Base-by-base conservation (phyloP, 2,797 vertebrate genomes). In the Melanotaenia maccullochi region DNA sequence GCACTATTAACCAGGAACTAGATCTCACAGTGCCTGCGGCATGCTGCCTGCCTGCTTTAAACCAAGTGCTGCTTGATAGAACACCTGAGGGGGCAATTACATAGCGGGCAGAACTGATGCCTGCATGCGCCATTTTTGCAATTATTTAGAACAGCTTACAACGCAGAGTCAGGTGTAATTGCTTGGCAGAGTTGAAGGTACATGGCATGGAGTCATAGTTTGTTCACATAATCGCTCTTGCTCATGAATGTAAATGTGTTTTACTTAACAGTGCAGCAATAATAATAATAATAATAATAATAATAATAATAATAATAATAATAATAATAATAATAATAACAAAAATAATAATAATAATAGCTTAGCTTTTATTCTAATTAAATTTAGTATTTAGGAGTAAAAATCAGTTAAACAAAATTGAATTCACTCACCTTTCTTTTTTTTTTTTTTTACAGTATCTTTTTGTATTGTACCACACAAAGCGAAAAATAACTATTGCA, bases 1-100 rank as follows among this genome's bases (percentile, higher is more conserved):
- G 85, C 80, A 78, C 82, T 83, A 90, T 90, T 91, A 89, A 91
- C 70, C 87, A 92, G 88, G 88, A 89, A 80, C 86, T 85, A 68
- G 56, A 71, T 62, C 71, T 86, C 82, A 59, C 64, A 25, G 65
- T 22, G 38, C 73, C 81, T 88, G 52, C 51, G 71, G 68, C 42
- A 49, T 76, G 70, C 64, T 65, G 78, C 60, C 38, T 65, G 77
- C 60, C 38, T 68, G 64, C 65, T 61, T 82, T 86, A 68, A 83
- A 80, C 69, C 71, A 61, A 84, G 73, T 6, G 20, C 79, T 57
- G 65, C 56, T 80, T 44, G 14, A 69, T 78, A 81, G 71, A 81
- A 79, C 65, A 65, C 79, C 73, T 28, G n/a, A 79, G 6, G 66
- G 71, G 28, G 32, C 49, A 77, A 73, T 87, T 82, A 81, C 18